These are phyloP conservation scores for Trinectes maculatus DNA, from an alignment of 2,113 vertebrate species.

Conservation along the genomic window DNA sequence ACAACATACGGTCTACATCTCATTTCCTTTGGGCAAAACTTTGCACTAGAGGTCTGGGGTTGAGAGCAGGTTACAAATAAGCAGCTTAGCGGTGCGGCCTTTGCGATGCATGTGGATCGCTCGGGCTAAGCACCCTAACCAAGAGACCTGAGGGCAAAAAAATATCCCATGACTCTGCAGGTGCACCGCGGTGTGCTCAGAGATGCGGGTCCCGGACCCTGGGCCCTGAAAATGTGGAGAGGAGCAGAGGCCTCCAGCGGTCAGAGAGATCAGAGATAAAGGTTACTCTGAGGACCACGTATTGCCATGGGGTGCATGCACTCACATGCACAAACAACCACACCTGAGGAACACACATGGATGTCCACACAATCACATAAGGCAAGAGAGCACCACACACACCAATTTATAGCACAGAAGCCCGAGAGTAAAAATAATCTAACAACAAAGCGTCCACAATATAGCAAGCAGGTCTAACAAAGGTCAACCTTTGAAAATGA, in stretches of 20 bases:
- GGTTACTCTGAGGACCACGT: conserved; percentile 50
- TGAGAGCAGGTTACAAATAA: conserved; percentile 39
- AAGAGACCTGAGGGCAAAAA: conserved; percentile 28
- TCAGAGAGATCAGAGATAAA: conserved; percentile 58
- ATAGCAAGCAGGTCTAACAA: conserved; percentile 44
- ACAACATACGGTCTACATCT: conserved; percentile 6
- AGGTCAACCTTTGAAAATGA: conserved; percentile 61
- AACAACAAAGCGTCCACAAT: conserved; percentile 54
- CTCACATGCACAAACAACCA: conserved; percentile 22
- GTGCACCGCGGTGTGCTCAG: not conserved
- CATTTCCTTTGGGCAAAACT: conserved; percentile 33
- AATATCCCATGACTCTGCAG: conserved; percentile 19
- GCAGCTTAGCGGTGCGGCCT: conserved; percentile 17
- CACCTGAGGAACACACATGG: conserved; percentile 41
- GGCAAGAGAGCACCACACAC: not conserved
- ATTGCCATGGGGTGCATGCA: conserved; percentile 54
- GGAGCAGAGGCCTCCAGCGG: conserved; percentile 56
- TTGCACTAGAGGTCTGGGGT: conserved; percentile 23
- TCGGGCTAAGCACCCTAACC: conserved; percentile 23
- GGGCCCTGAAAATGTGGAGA: conserved; percentile 33
- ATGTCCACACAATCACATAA: conserved; percentile 12
- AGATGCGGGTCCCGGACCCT: conserved; percentile 29
- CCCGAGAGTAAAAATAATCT: conserved; percentile 15
- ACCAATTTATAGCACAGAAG: conserved; percentile 10
- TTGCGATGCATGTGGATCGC: conserved; percentile 45